Evolutionary conservation across 1,140 invertebrate species (phyloP).

Genomic region (Pseudomyrmex flavicornis): DNA sequence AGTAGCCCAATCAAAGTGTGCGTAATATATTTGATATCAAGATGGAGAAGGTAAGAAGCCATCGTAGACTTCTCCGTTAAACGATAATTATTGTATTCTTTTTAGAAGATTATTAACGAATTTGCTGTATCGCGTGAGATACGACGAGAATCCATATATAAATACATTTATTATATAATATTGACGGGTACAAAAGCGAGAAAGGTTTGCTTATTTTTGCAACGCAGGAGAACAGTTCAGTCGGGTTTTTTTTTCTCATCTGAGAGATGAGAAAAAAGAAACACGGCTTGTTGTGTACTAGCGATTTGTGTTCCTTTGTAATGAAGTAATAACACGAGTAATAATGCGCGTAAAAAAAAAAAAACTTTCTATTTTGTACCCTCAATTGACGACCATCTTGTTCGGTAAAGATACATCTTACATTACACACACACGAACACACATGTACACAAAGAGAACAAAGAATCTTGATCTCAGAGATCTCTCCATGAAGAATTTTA

Average conservation of each 20-base stretch:
- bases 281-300: conserved; percentile 33
- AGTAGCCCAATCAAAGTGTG: conserved; percentile 82
- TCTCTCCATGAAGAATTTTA: conserved; percentile 39
- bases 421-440: background rate
- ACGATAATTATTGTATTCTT: conserved; percentile 74
- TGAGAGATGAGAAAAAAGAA: conserved; percentile 31
- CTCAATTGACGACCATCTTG: conserved; percentile 68
- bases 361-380: conserved; percentile 74
- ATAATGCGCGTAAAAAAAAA: background rate
- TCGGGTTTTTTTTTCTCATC: conserved; percentile 44
- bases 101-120: conserved; percentile 66
- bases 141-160: conserved; percentile 36
- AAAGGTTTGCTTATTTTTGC: conserved; percentile 67
- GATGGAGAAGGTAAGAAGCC: conserved; percentile 69
- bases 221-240: conserved; percentile 43
- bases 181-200: conserved; percentile 71
- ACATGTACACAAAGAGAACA: conserved; percentile 18
- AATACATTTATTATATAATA: conserved; percentile 51
- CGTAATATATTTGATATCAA: conserved; percentile 80
- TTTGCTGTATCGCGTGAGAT: conserved; percentile 69
- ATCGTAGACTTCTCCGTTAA: conserved; percentile 71
- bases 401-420: conserved; percentile 64
- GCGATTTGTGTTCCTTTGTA: conserved; percentile 58
- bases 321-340: conserved; percentile 28
- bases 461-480: conserved; percentile 58